Conservation (phyloP, 2,888 invertebrate genomes). For the Icerya purchasi region DNA sequence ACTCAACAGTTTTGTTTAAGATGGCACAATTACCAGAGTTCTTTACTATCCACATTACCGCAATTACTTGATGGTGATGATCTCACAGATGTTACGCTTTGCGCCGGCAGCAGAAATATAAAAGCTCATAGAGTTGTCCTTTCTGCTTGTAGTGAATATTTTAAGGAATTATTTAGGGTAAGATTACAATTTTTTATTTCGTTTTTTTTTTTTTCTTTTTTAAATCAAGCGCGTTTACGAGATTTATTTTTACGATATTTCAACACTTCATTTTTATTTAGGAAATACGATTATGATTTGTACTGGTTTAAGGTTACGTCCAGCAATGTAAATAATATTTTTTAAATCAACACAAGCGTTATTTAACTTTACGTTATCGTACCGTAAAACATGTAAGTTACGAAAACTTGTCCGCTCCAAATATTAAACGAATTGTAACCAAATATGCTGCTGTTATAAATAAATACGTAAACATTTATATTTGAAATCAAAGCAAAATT, state of each 20-base stretch:
- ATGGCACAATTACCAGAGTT: conserved; percentile 65
- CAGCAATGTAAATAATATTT: no score
- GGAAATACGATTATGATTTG: no score
- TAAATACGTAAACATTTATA: no score
- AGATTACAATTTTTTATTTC: no score
- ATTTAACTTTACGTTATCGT: no score
- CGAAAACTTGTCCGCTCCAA: no score
- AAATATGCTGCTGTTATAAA: no score
- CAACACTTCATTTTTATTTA: background rate
- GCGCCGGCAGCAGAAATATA: conserved; percentile 62
- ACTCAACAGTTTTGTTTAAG: conserved; percentile 61
- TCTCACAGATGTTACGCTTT: conserved; percentile 67
- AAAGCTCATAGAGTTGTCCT: conserved; percentile 67
- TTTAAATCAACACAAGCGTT: no score
- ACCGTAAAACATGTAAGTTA: no score
- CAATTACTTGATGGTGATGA: conserved; percentile 56
- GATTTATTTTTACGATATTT: background rate
- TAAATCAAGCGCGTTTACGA: background rate
- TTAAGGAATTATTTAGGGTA: conserved; percentile 69
- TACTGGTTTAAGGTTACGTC: no score
- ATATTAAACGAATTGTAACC: no score
- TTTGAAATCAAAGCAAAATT: no score
- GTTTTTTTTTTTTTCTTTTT: conserved; percentile 1
- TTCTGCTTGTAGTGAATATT: conserved; percentile 77
- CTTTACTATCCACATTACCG: conserved; percentile 51